Percentiles rank a stretch among this genome's conserved stretches.
Evolutionary conservation across 2,888 invertebrate species (phyloP).

Genomic region (Tinea semifulvella): DNA sequence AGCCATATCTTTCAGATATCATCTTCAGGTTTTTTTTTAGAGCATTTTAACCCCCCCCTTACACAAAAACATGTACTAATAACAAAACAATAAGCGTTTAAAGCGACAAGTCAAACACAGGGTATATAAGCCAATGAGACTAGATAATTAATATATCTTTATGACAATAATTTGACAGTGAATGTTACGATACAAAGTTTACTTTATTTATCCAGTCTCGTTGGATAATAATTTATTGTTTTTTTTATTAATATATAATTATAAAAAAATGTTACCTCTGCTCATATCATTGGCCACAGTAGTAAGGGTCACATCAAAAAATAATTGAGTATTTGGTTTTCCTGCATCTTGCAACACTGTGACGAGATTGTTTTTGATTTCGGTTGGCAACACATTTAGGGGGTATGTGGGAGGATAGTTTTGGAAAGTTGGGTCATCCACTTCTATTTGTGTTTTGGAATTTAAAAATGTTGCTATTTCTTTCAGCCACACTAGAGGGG

Average conservation of each 20-base stretch:
- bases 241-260: neutral
- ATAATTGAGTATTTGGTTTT: constrained; percentile 69
- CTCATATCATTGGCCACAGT: constrained; percentile 77
- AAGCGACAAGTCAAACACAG: no score
- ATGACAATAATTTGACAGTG: no score
- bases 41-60: no score
- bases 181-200: no score
- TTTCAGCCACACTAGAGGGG: constrained; percentile 74
- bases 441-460: constrained; percentile 68
- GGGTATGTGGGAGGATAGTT: constrained; percentile 67
- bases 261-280: constrained; percentile 54
- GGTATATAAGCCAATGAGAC: no score
- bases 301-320: constrained; percentile 75
- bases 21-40: no score
- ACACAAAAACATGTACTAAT: no score
- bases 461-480: constrained; percentile 73
- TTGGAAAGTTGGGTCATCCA: constrained; percentile 69
- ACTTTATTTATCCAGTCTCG: no score
- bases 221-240: no score
- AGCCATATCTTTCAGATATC: no score
- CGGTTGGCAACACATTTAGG: constrained; percentile 53
- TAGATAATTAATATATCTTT: no score
- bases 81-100: no score
- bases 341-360: constrained; percentile 68
- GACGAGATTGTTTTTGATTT: constrained; percentile 48